These are phyloP conservation scores for Alaudala cheleensis DNA, from an alignment of 2,113 vertebrate genomes.

Conservation along the genomic window DNA sequence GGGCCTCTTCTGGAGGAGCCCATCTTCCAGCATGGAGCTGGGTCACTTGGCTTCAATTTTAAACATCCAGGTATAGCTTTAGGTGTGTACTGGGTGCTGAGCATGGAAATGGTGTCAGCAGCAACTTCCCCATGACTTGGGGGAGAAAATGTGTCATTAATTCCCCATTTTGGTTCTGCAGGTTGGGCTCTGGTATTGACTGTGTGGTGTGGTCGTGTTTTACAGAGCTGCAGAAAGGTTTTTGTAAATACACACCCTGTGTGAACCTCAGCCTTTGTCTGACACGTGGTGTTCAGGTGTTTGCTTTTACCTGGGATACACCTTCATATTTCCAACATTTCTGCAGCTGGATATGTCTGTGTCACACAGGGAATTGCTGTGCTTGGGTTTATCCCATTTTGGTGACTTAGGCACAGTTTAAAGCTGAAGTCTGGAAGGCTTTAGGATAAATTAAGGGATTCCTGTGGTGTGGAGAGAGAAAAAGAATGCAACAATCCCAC, in stretches of 20 bases:
- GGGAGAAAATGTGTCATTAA: not conserved
- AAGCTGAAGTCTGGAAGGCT: not conserved
- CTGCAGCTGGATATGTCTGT: not conserved
- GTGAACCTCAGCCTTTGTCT: not conserved
- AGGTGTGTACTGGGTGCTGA: not conserved
- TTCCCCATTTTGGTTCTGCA: not conserved
- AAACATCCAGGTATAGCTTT: not conserved
- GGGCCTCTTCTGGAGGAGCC: not conserved
- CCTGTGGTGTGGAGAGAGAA: not conserved
- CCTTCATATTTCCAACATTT: not conserved
- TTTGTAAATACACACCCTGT: not conserved
- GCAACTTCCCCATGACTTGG: not conserved
- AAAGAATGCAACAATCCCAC: rapidly evolving
- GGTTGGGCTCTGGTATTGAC: not conserved
- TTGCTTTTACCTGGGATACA: not conserved
- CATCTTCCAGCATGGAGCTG: not conserved
- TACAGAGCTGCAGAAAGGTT: not conserved
- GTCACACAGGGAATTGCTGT: not conserved
- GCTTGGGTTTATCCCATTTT: not conserved
- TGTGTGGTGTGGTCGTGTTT: rapidly evolving
- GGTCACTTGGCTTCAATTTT: not conserved
- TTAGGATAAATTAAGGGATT: not conserved
- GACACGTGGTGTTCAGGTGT: rapidly evolving
- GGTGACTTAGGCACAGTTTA: not conserved
- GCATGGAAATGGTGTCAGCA: not conserved